Evolutionary conservation across 2,797 vertebrate species (phyloP), one percentile per base, ranked within the genome.

Genomic region (Fundulus diaphanus): DNA sequence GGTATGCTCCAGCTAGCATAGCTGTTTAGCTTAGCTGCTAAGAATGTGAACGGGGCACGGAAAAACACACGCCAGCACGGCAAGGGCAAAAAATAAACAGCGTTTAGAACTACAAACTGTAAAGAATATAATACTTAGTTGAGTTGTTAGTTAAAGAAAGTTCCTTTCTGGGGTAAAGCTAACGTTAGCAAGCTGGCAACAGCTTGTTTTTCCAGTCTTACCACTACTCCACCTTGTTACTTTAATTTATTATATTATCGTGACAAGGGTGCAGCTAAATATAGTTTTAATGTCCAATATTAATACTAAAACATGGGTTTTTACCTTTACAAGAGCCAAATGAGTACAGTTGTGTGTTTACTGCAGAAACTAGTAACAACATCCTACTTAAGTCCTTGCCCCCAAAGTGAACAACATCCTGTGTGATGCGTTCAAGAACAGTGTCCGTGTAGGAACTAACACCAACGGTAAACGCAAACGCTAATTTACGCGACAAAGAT

Each of bases 261-360:
- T 46, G 20, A 73, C 29, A 1, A 16, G 1, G 7, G 2, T 3
- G 6, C 29, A 76, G 29, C 20, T 51, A 15, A 1, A 59, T 3
- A 2, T 0, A 0, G 3, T 63, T 54, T 6, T 73, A 31, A 8
- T 9, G 33, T 24, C 22, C 2, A 5, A 22, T 57, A 6, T 16
- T 69, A 44, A 74, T 31, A 56, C 0, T 15, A 3, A 74, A 0
- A 71, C 0, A 12, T 9, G 70, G n/a, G 9, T 27, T 1, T 9
- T 9, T 93, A 93, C 91, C 92, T 91, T 91, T 67, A 79, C 12
- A 83, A 78, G 61, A 70, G 81, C 88, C 81, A 84, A 46, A 57
- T 51, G 42, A 73, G 73, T 80, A 68, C 40, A 74, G 20, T 44
- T 51, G 57, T 9, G 74, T 59, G 79, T 83, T 68, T 78, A 71